Base-by-base conservation (phyloP, 2,888 invertebrate species). In the Drosophila demipolita region DNA sequence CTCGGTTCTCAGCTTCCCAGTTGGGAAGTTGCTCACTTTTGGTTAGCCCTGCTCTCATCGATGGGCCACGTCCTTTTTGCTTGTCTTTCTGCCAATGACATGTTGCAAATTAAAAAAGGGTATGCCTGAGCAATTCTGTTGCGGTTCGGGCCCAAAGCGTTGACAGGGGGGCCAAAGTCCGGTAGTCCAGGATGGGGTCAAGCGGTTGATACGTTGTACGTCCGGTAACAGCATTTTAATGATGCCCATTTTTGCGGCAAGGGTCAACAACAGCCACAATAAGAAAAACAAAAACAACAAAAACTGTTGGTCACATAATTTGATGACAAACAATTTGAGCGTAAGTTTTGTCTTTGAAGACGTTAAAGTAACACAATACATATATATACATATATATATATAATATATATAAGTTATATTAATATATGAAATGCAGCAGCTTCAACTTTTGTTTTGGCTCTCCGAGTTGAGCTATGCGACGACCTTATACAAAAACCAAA, bases 71-170 rank as follows among this genome's bases (percentile, higher is more conserved):
- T 83, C 89, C 90, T 79, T 86, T 87, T 89, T 75, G 81, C 84
- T 79, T 83, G 87, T 88, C 87, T 83, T 90, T 86, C 87, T 87
- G 87, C 82, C 90, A 87, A 90, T 87, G 87, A 87, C 90, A 87
- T 87, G 87, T 90, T 90, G 87, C 87, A 87, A 87, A 87, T 90
- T 87, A 87, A 87, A 87, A 87, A 87, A 90, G 90, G 87, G 87
- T 87, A 90, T 86, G 82, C 82, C 87, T 81, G 89, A 89, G 61
- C 87, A 90, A 89, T 89, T 87, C 79, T 66, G 87, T 74, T 87
- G 87, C 79, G 90, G 87, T 87, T 71, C 26, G 20, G 59, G 35
- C 50, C 73, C 68, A 35, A 55, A 49, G 63, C 58, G 74, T 71
- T 82, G 76, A 77, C 75, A 67, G 49, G 54, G 48, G 36, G 12